A percentile compares a stretch with the other conserved stretches of the same genome.
phyloP scores from a whole-genome alignment of 2,888 invertebrate genomes.

The Lampropteryx suffumata region DNA sequence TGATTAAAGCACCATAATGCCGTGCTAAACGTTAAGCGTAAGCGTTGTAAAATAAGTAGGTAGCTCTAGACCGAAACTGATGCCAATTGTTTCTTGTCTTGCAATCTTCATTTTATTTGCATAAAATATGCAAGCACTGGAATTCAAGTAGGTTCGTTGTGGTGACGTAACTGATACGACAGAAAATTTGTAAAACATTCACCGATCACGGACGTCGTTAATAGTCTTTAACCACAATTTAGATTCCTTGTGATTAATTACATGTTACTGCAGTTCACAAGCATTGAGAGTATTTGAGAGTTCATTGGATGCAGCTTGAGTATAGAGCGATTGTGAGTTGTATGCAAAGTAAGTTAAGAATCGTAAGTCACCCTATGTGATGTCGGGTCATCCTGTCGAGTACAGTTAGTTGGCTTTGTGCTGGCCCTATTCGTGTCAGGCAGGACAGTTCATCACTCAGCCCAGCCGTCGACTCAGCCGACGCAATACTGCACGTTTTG shows the following conservation, averaged over 20 bases:
- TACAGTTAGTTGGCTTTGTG: conserved; percentile 72
- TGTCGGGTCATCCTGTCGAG: conserved; percentile 65
- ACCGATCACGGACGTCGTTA: conserved; percentile 64
- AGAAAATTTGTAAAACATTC: conserved; percentile 73
- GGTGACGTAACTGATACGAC: conserved; percentile 67
- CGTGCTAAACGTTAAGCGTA: conserved; percentile 5
- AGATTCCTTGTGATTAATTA: conserved; percentile 63
- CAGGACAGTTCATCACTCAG: conserved; percentile 60
- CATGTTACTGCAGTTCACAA: conserved; percentile 51
- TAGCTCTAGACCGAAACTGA: conserved; percentile 52
- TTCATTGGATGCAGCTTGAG: conserved; percentile 45
- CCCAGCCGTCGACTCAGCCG: conserved; percentile 37
- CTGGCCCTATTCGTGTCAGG: conserved; percentile 65
- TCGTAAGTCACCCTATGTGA: conserved; percentile 58
- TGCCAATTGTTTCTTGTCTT: conserved; percentile 57
- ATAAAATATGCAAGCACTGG: conserved; percentile 70
- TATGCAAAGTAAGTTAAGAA: conserved; percentile 37
- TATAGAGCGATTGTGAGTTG: conserved; percentile 34
- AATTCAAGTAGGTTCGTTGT: conserved; percentile 62
- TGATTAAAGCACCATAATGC: background rate
- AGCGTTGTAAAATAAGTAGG: conserved; percentile 35
- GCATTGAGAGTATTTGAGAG: conserved; percentile 30
- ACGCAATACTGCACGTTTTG: conserved; percentile 60
- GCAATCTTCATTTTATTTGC: conserved; percentile 64
- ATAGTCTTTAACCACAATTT: conserved; percentile 68